phyloP scores from a whole-genome alignment of 1,140 invertebrate species.

The Eueides isabella region DNA sequence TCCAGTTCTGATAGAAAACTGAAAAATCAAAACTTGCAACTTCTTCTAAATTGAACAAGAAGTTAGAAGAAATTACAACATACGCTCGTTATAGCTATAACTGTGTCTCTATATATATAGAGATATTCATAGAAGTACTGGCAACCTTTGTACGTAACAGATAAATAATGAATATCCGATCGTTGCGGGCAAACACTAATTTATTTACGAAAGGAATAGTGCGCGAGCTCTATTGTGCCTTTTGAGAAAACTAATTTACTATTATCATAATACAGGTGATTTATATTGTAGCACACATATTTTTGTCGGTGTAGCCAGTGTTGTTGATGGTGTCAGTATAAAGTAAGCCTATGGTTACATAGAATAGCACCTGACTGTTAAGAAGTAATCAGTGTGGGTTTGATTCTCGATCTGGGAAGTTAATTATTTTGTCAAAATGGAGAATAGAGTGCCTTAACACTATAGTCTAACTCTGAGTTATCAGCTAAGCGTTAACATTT shows the following conservation, averaged over 20 bases:
- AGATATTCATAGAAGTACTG: not conserved
- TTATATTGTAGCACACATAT: not conserved
- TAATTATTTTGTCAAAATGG: too few species aligned
- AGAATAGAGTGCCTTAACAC: too few species aligned
- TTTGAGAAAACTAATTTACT: constrained; percentile 23
- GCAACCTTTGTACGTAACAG: constrained; percentile 17
- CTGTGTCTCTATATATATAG: not conserved
- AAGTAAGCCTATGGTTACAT: not conserved
- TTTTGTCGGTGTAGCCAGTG: not conserved
- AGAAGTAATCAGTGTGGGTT: too few species aligned
- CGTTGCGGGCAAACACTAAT: constrained; percentile 24
- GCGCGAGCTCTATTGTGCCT: constrained; percentile 22
- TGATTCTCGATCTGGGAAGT: too few species aligned
- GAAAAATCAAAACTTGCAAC: too few species aligned
- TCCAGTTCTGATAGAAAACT: too few species aligned
- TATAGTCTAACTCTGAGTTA: too few species aligned
- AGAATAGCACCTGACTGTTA: too few species aligned
- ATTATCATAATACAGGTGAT: constrained; percentile 10
- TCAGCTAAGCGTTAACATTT: too few species aligned
- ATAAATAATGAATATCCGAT: constrained; percentile 38
- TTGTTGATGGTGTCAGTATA: not conserved
- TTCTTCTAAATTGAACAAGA: too few species aligned
- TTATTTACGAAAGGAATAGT: constrained; percentile 39
- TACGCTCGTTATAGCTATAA: not conserved
- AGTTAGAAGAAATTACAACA: too few species aligned